Base-by-base conservation (phyloP, 2,113 vertebrate genomes). In the Gallinago paraguaiae region DNA sequence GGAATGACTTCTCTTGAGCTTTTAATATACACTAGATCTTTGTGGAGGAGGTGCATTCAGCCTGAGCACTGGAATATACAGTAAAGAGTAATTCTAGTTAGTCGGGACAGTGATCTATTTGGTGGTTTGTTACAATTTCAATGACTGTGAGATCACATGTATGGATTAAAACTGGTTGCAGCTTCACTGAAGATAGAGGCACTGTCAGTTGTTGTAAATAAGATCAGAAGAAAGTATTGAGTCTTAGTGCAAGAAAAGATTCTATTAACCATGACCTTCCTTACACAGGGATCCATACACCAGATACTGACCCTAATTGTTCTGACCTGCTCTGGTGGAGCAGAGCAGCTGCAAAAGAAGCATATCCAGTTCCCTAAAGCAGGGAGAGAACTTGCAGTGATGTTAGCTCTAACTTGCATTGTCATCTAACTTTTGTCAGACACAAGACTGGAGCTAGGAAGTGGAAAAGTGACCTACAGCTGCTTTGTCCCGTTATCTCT, bases 321-420 rank as follows among this genome's bases (percentile, higher is more conserved):
- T 93, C 84, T 91, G 75, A 41, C 56, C 35, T 82, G 67, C 64
- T 90, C 82, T 83, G 76, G 93, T 60, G 51, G 56, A 88, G 56
- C 53, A 88, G 17, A 92, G 39, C 82, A 92, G 76, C 95, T 95
- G 95, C 20, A 19, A 85, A 92, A 57, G 43, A 46, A 88, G 14
- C 1, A 2, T 86, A 86, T 88, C 71, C 6, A 14, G 63, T 83
- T 92, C 56, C 59, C 71, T 61, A 56, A 68, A 75, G 48, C 19
- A 78, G 37, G 27, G 27, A 64, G 20, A 68, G 18, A 90, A 82
- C 80, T 86, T 88, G 18, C 30, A 92, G 28, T 46, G 35, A 6
- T 41, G 22, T 22, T 64, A n/a, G 18, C 22, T 92, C 88, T 86
- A 84, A 79, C 80, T 72, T 84, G 37, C 43, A 37, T 37, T 88